Percentiles rank a stretch among this genome's conserved stretches.
Conservation (phyloP, 2,113 vertebrate species). For the Australoheros scitulus region DNA sequence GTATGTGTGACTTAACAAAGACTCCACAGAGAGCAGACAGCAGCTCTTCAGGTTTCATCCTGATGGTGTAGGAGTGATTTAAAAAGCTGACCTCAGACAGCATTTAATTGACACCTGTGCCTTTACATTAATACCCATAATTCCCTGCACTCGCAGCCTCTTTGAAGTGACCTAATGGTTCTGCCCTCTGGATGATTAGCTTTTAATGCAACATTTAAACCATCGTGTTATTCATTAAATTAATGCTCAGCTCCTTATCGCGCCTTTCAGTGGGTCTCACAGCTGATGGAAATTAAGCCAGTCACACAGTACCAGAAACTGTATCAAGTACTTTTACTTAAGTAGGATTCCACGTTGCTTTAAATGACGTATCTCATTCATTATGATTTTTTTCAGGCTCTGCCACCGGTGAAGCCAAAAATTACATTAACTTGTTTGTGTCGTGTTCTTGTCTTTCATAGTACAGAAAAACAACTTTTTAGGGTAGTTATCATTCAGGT, state of each 20-base stretch:
- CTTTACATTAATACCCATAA: slow-evolving; percentile 28
- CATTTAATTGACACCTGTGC: slow-evolving; percentile 25
- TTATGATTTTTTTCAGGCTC: neutral
- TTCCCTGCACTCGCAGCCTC: neutral
- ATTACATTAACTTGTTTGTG: neutral
- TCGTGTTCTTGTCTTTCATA: too few relatives aligned
- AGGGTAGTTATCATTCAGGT: too few relatives aligned
- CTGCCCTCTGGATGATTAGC: neutral
- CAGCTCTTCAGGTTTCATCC: slow-evolving; percentile 9
- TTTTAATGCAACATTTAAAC: neutral
- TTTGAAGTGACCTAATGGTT: neutral
- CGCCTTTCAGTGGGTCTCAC: neutral
- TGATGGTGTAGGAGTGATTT: neutral
- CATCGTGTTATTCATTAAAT: neutral
- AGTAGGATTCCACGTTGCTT: neutral
- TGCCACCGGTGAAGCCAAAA: neutral
- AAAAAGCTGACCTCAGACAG: neutral
- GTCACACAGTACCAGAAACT: neutral
- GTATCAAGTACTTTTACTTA: neutral
- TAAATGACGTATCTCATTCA: neutral
- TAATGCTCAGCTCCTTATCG: neutral
- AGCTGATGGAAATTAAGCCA: neutral
- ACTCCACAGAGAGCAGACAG: accelerated
- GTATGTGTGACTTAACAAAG: neutral
- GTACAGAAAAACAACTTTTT: neutral